Evolutionary conservation across 2,113 vertebrate species (phyloP).

Genomic region (Otocyon megalotis): DNA sequence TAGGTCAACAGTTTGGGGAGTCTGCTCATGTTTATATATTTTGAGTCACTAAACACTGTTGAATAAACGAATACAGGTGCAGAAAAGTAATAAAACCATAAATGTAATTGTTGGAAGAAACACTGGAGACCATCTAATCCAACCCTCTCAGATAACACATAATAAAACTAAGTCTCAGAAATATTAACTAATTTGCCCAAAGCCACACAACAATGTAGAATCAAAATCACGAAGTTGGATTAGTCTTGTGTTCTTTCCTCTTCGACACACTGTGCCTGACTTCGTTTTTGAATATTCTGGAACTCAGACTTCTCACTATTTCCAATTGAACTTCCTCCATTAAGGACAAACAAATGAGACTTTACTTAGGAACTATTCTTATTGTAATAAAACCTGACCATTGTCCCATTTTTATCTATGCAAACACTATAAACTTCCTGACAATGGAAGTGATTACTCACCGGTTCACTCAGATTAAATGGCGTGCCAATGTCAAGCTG

Average conservation of each 20-base stretch:
- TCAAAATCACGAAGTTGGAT: neutral
- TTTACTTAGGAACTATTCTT: neutral
- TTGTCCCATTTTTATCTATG: constrained; percentile 46
- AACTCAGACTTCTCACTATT: neutral
- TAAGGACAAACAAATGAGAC: neutral
- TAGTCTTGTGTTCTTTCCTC: neutral
- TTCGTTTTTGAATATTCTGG: constrained; percentile 37
- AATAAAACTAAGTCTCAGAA: constrained; percentile 9
- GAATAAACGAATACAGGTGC: neutral
- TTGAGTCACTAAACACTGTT: neutral
- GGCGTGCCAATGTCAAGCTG: constrained; percentile 70
- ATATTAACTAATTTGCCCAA: neutral
- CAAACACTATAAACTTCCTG: constrained; percentile 41
- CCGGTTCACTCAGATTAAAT: constrained; percentile 81
- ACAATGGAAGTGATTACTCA: constrained; percentile 82
- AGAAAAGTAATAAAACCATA: constrained; percentile 35
- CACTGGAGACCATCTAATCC: neutral
- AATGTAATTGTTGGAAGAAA: neutral
- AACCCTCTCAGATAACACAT: neutral
- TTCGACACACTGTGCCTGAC: neutral
- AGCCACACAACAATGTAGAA: neutral
- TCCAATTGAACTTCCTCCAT: neutral
- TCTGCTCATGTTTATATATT: neutral
- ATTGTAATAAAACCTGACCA: constrained; percentile 14
- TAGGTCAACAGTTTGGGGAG: neutral